Base-by-base conservation (phyloP, 1,140 invertebrate genomes). In the Bombus confusus region DNA sequence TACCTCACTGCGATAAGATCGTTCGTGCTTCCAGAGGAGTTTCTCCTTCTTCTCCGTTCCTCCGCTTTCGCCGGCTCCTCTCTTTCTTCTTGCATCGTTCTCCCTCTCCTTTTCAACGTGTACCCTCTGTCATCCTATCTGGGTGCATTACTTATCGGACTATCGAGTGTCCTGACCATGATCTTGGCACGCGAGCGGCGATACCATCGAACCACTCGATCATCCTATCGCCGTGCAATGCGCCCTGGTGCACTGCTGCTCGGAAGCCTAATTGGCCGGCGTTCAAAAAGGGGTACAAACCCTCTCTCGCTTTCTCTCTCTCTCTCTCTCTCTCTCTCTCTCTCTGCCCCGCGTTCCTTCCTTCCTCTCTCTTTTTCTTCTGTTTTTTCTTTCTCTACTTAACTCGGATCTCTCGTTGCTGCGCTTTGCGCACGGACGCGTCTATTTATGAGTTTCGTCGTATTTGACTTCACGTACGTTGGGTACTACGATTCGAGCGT, bases 151-250 rank as follows among this genome's bases (percentile, higher is more conserved):
- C 92, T 93, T 93, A 92, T 93, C 91, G 87, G 88, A 83, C 87
- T 92, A 92, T 93, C 91, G 87, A 92, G 89, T 92, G 91, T 92
- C 89, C 89, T 86, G 90, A 88, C 87, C 90, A 90, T 91, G 91
- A 93, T 93, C 93, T 87, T 91, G 92, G 92, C 91, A 92, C 92
- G 93, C 93, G 91, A 93, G 86, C 87, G 64, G 69, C 75, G 93
- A 94, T 94, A 93, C 89, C 47, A 94, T 94, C 93, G 88, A 69
- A 64, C 78, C 93, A 86, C 88, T 94, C 93, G 92, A 94, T 93
- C 93, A 93, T 94, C 92, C 92, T 92, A 93, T 94, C 93, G 89
- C 92, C 91, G 92, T 78, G 90, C 91, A 91, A 92, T 92, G 91
- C 84, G 79, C 80, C 73, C 83, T 57, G 69, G 34, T 90, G 87